A percentile compares a stretch with the other conserved stretches of the same genome.
Conservation (phyloP, 2,888 invertebrate species). For the Synergus japonicus region DNA sequence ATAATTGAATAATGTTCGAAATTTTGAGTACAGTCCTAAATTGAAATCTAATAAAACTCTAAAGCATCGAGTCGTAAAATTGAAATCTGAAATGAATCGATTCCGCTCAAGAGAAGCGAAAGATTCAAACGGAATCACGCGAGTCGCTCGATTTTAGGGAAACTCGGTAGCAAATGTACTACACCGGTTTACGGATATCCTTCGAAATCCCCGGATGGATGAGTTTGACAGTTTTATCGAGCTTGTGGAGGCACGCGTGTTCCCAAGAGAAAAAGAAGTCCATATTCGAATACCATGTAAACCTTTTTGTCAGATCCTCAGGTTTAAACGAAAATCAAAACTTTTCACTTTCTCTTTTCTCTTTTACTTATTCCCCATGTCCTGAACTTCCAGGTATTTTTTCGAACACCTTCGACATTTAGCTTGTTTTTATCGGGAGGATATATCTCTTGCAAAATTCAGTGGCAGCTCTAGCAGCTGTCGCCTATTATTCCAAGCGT, state of each 20-base stretch:
- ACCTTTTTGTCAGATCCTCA: background rate
- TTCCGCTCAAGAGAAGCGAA: background rate
- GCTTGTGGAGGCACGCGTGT: background rate
- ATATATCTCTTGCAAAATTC: background rate
- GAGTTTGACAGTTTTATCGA: constrained; percentile 35
- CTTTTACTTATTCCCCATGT: background rate
- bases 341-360: background rate
- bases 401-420: background rate
- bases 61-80: background rate
- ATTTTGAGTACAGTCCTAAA: no score
- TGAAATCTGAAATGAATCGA: background rate
- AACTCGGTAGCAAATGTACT: constrained; percentile 16
- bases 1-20: no score
- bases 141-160: background rate
- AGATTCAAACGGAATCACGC: background rate
- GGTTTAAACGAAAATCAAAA: background rate
- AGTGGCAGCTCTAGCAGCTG: constrained; percentile 4
- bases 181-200: constrained; percentile 27
- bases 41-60: background rate
- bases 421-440: background rate
- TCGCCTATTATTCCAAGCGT: background rate
- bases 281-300: background rate
- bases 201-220: constrained; percentile 13
- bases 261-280: background rate
- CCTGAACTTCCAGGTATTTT: background rate